Percentiles rank a stretch among this genome's conserved stretches.
Evolutionary conservation across 2,888 invertebrate genomes (phyloP).

Genomic region (Matsumyia berberina): DNA sequence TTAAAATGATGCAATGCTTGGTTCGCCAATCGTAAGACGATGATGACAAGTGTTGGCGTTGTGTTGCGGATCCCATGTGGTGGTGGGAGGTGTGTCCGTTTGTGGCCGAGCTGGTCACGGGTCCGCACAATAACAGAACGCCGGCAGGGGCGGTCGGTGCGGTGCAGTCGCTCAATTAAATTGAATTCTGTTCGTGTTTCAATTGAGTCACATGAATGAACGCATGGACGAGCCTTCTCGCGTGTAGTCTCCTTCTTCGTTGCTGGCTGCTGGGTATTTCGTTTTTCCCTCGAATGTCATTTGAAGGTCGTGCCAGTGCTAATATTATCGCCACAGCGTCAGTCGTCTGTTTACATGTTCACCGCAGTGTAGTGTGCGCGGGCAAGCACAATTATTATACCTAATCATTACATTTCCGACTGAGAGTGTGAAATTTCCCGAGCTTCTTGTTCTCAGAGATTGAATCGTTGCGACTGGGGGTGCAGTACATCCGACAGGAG

Average conservation of each 20-base stretch:
- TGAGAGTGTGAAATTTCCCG: constrained; percentile 51
- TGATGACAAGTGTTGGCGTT: constrained; percentile 50
- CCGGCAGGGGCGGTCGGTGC: not conserved
- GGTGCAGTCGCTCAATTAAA: constrained; percentile 43
- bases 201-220: constrained; percentile 75
- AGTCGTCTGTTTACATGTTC: constrained; percentile 42
- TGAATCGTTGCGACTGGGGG: not conserved
- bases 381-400: constrained; percentile 54
- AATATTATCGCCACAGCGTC: constrained; percentile 12
- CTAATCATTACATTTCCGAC: constrained; percentile 54
- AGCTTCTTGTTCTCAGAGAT: constrained; percentile 20
- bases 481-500: no score
- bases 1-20: constrained; percentile 65
- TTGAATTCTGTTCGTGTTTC: constrained; percentile 39
- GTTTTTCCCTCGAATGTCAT: constrained; percentile 58
- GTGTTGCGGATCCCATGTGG: constrained; percentile 59
- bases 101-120: constrained; percentile 49
- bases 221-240: constrained; percentile 74
- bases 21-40: constrained; percentile 59
- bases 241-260: constrained; percentile 43
- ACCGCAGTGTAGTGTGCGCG: constrained; percentile 45
- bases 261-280: constrained; percentile 44
- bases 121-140: constrained; percentile 22
- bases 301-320: constrained; percentile 63
- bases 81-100: constrained; percentile 73